Evolutionary conservation across 2,113 vertebrate genomes (phyloP).

Genomic region (Dasyprocta punctata): DNA sequence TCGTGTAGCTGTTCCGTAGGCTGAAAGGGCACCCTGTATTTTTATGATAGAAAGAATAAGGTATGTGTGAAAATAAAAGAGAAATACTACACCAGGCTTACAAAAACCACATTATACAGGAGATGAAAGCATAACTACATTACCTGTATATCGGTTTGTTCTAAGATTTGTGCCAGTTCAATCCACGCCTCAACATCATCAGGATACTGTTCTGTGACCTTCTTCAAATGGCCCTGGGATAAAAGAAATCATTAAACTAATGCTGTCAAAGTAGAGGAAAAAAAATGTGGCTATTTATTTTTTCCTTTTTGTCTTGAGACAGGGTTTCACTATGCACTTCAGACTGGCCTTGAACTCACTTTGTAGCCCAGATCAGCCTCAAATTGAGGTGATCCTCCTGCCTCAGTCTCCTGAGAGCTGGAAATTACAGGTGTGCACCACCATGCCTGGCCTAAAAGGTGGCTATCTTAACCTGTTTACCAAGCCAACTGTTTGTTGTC

Average conservation of each 20-base stretch:
- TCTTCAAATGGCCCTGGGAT: conserved; percentile 96
- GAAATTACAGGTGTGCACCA: background rate
- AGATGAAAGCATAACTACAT: background rate
- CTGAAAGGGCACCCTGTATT: conserved; percentile 94
- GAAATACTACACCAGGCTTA: background rate
- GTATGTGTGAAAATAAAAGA: background rate
- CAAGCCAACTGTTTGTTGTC: background rate
- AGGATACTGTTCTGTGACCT: conserved; percentile 98
- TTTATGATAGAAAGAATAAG: conserved; percentile 20
- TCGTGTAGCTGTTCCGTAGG: conserved; percentile 98
- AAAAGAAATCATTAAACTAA: conserved; percentile 51
- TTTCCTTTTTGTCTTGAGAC: background rate
- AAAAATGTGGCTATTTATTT: background rate
- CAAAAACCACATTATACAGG: background rate
- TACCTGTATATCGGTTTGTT: conserved; percentile 99
- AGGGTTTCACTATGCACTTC: background rate
- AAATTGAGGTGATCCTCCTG: background rate
- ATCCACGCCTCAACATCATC: conserved; percentile 99
- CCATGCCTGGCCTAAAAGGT: background rate
- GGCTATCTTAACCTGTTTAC: background rate
- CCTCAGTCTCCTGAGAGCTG: background rate
- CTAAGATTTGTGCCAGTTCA: conserved; percentile 97
- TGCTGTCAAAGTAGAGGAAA: background rate
- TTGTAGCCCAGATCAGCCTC: background rate
- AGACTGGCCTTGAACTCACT: background rate